A percentile compares a stretch with the other conserved stretches of the same genome.
These are phyloP conservation scores for Pseudochromis fuscus DNA, from an alignment of 2,797 vertebrate species.

Conservation along the genomic window DNA sequence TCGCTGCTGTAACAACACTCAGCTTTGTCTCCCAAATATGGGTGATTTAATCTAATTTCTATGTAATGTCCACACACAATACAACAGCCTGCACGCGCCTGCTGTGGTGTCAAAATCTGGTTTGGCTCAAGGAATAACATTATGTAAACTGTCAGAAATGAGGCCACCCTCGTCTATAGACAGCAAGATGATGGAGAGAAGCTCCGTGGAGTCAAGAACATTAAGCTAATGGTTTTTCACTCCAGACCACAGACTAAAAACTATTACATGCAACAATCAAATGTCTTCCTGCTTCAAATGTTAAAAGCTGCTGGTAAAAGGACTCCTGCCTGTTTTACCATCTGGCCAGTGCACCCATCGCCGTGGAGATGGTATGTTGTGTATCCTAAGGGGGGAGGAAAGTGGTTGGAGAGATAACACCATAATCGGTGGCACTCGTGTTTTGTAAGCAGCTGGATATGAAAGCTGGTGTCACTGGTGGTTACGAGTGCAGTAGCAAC, in stretches of 20 bases:
- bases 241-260: slow-evolving; percentile 3
- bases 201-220: slow-evolving; percentile 28
- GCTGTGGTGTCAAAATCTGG: slow-evolving; percentile 54
- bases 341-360: slow-evolving; percentile 37
- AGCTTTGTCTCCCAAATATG: not conserved
- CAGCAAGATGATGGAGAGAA: slow-evolving; percentile 5
- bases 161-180: slow-evolving; percentile 37
- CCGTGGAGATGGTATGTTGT: slow-evolving; percentile 78
- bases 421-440: slow-evolving; percentile 7
- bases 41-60: no score
- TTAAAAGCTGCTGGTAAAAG: slow-evolving; percentile 26
- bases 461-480: slow-evolving; percentile 23
- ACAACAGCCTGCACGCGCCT: slow-evolving; percentile 36
- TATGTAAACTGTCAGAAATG: slow-evolving; percentile 57
- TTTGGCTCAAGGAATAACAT: slow-evolving; percentile 53
- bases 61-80: no score
- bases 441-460: slow-evolving; percentile 36
- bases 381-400: slow-evolving; percentile 47
- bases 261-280: not conserved
- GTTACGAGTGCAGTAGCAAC: slow-evolving; percentile 7
- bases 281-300: slow-evolving; percentile 11
- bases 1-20: not conserved
- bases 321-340: slow-evolving; percentile 16
- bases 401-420: slow-evolving; percentile 58
- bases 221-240: slow-evolving; percentile 23